Base-by-base conservation (phyloP, 2,113 vertebrate species). In the Pungitius pungitius region DNA sequence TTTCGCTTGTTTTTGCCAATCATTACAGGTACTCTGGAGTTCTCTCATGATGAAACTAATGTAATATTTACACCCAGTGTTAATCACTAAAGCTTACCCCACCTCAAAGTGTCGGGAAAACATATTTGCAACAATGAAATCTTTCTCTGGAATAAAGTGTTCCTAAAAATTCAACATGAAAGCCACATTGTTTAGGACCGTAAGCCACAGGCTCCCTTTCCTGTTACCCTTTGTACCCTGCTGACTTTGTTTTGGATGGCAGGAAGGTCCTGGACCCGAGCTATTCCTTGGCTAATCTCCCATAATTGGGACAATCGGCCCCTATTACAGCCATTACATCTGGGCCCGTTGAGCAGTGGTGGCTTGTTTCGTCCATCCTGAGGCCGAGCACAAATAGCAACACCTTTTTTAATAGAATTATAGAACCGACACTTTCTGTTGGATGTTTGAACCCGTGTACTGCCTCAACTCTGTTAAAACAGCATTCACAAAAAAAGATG, bases 231-330 rank as follows among this genome's bases (percentile, higher is more conserved):
- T 85, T 88, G 87, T 85, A 83, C 73, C 83, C 78, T 79, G 88
- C 78, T 90, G 90, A 51, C 69, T 89, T 87, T 88, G 85, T 90
- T 91, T 88, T 92, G 80, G 77, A 89, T 88, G 87, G 75, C 81
- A 82, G 74, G 74, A 84, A 74, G 68, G 78, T 83, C 69, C 82
- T 24, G 74, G 81, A 87, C 89, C 64, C 80, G 73, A 87, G 69
- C 79, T 85, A 85, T 82, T 87, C 72, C 85, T 88, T 87, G 85
- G 88, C 83, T 88, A 86, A 85, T 87, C 88, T 91, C 87, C 82
- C 61, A 81, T 87, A 88, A 88, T 89, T 80, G 76, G n/a, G 84
- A 88, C 81, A 90, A 89, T 89, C 77, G 26, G 73, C 56, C 78
- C 76, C 76, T 83, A 87, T 89, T 87, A 78, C 72, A 85, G 77